Base-by-base conservation (phyloP, 2,888 invertebrate species). In the Eurytoma adleriae region DNA sequence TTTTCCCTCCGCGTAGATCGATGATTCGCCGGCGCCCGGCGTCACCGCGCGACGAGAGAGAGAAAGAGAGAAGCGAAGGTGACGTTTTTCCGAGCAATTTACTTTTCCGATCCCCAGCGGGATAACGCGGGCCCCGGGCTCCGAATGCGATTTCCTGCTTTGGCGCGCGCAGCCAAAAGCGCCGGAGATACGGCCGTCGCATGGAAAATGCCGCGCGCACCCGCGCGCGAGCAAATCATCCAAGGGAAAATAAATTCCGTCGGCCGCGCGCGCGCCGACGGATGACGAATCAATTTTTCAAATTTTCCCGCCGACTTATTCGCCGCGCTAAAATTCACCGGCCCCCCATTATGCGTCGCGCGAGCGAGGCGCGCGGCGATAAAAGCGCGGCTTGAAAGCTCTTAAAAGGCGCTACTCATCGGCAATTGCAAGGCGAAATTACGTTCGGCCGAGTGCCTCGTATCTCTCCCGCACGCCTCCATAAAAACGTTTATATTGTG, bases 11-110 rank as follows among this genome's bases (percentile, higher is more conserved):
- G 13, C 16, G 12, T 24, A 76, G 59, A 68, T 76, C 75, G 30
- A 76, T 76, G 68, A 76, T 76, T 76, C 50, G 30, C 10, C n/a
- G 7, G 30, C 27, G 40, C 12, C 24, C 12, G 1, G 14, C 59
- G 59, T 24, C 18, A 30, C 30, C 30, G 30, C 30, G 30, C 30
- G 3, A 30, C 30, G 3, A 30, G 30, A 30, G 30, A 30, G 30
- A 30, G 30, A 30, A 4, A 30, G 30, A 30, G 52, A 12, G 62
- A 54, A 61, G 54, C 54, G 68, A 20, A 68, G 72, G 59, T 78
- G 73, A 73, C 78, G 61, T 78, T 72, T 73, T 78, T 78, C 78
- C 78, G 68, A 68, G 78, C 78, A 78, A 78, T 78, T 78, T 72
- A 73, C 61, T 52, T 18, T 40, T 30, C 16, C 70, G 69, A 68